These are phyloP conservation scores for Heterotilapia buettikoferi DNA, from an alignment of 2,113 vertebrate species.

Conservation along the genomic window DNA sequence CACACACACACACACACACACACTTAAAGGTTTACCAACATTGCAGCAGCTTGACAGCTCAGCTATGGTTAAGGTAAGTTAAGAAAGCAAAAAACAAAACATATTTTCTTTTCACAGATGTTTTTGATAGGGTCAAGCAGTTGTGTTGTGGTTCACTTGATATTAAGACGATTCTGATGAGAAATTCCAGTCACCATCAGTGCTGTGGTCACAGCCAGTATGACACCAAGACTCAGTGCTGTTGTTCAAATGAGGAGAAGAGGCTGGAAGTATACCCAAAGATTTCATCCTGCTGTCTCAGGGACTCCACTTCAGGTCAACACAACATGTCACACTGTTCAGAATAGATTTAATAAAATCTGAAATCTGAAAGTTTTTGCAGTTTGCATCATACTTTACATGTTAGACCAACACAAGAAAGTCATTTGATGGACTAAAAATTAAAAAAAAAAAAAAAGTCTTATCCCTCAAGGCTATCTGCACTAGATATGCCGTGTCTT, in stretches of 20 bases:
- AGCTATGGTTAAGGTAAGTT: neutral
- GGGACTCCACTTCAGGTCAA: neutral
- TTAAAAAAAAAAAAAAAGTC: accelerated
- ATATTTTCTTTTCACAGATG: neutral
- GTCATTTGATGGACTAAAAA: neutral
- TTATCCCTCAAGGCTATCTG: neutral
- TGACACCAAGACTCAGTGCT: neutral
- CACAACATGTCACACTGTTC: neutral
- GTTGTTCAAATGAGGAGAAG: neutral
- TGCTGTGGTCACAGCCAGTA: neutral
- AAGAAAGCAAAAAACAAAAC: neutral
- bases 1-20: neutral
- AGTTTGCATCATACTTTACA: neutral
- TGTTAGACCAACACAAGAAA: neutral
- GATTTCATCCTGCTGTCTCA: neutral
- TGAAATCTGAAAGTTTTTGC: neutral
- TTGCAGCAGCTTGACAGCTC: neutral
- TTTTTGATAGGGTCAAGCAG: neutral
- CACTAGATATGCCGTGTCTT: neutral
- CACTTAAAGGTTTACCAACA: neutral
- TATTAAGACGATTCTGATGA: neutral
- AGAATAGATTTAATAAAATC: neutral
- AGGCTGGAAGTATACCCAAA: neutral
- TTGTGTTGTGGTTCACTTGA: neutral
- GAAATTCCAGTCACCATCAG: neutral